These are phyloP conservation scores for Urocynchramus pylzowi DNA, from an alignment of 2,113 vertebrate genomes.

Conservation along the genomic window DNA sequence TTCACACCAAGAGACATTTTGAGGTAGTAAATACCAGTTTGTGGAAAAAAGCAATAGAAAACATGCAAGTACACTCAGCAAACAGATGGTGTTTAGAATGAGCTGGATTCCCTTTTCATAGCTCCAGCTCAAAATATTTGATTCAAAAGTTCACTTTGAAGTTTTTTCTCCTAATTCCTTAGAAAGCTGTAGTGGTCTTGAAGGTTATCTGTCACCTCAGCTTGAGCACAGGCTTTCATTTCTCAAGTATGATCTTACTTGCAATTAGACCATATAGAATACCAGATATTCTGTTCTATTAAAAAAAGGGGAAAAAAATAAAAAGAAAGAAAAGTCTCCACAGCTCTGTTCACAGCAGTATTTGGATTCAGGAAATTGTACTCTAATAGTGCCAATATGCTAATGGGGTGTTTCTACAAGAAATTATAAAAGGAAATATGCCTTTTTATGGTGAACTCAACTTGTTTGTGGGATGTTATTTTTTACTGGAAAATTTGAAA, in stretches of 20 bases:
- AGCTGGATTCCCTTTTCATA: background rate
- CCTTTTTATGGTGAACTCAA: background rate
- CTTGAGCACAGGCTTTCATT: background rate
- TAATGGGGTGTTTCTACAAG: background rate
- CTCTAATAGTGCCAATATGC: background rate
- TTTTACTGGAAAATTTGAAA: background rate
- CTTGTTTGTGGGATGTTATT: background rate
- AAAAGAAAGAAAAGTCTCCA: background rate
- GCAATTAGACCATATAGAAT: background rate
- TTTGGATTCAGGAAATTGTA: background rate
- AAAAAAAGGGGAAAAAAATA: background rate
- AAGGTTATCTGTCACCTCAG: background rate
- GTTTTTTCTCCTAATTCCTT: background rate
- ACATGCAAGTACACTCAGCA: background rate
- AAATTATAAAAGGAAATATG: background rate
- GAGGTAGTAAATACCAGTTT: slow-evolving; percentile 12
- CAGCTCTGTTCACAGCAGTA: background rate
- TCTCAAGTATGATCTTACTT: background rate
- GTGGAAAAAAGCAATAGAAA: slow-evolving; percentile 8
- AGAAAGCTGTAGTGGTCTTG: background rate
- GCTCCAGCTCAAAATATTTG: slow-evolving; percentile 2
- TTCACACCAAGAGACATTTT: slow-evolving; percentile 4
- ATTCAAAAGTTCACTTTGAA: background rate
- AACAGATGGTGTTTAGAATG: slow-evolving; percentile 30
- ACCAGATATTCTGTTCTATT: background rate